A percentile compares a stretch with the other conserved stretches of the same genome.
Conservation (phyloP, 2,888 invertebrate species). For the Leptinotarsa tumamoca region DNA sequence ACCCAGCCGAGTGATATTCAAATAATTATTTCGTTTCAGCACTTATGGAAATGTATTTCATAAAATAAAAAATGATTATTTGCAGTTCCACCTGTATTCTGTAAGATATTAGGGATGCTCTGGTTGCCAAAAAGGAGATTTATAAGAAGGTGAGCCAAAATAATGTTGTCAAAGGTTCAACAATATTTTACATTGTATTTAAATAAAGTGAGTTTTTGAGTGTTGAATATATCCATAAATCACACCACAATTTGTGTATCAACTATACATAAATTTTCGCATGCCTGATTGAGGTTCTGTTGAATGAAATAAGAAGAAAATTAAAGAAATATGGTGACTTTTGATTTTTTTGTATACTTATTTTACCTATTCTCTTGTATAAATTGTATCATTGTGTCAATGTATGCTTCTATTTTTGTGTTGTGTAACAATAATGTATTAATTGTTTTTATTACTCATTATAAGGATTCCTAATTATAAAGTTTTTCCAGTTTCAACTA, state of each 20-base stretch:
- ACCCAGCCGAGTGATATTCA: no score
- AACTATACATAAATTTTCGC: no score
- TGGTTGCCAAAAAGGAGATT: constrained; percentile 28
- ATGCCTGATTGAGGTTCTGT: no score
- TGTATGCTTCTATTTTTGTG: no score
- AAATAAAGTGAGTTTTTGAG: not conserved
- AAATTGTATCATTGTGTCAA: no score
- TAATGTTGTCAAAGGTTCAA: not conserved
- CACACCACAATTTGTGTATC: no score
- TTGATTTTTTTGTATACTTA: no score
- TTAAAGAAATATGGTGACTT: no score
- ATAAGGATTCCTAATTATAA: not conserved
- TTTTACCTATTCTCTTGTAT: no score
- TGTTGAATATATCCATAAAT: not conserved
- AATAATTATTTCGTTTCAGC: not conserved
- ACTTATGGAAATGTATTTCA: not conserved
- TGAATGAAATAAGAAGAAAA: no score
- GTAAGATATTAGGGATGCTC: constrained; percentile 12
- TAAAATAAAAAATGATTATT: not conserved
- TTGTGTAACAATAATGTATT: no score
- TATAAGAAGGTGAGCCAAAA: constrained; percentile 23
- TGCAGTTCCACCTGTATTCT: not conserved
- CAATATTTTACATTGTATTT: not conserved
- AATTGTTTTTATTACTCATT: not conserved
- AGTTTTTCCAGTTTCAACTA: no score